Conservation (phyloP, 2,888 invertebrate species). For the Philereme transversata region DNA sequence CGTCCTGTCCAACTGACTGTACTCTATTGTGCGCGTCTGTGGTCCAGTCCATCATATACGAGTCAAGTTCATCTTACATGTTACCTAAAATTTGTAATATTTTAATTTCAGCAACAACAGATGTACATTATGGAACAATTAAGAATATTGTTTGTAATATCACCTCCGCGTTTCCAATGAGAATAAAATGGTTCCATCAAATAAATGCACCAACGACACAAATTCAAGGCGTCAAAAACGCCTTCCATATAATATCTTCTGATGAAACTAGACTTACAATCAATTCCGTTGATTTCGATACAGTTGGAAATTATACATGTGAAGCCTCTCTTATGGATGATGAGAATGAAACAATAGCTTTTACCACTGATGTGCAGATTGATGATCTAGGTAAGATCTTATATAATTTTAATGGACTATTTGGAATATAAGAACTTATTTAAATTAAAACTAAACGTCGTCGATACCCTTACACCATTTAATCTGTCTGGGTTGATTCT, state of each 20-base stretch:
- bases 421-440: too few relatives aligned
- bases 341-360: constrained; percentile 15
- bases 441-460: too few relatives aligned
- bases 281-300: constrained; percentile 13
- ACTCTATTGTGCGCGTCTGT: too few relatives aligned
- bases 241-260: constrained; percentile 7
- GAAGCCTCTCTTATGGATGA: constrained; percentile 21
- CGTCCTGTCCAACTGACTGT: too few relatives aligned
- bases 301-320: constrained; percentile 31
- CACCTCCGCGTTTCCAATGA: constrained; percentile 26
- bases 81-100: too few relatives aligned
- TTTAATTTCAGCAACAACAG: constrained; percentile 19
- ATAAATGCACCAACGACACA: constrained; percentile 3
- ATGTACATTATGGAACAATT: constrained; percentile 16
- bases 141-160: constrained; percentile 25
- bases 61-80: too few relatives aligned
- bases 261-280: constrained; percentile 24
- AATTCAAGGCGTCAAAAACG: not conserved
- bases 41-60: too few relatives aligned
- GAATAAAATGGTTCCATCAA: constrained; percentile 26
- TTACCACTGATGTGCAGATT: constrained; percentile 16
- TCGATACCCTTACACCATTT: too few relatives aligned
- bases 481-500: too few relatives aligned
- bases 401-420: too few relatives aligned
- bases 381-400: constrained; percentile 22